These are phyloP conservation scores for Holcopasites calliopsidis DNA, from an alignment of 1,140 invertebrate species.

Conservation along the genomic window DNA sequence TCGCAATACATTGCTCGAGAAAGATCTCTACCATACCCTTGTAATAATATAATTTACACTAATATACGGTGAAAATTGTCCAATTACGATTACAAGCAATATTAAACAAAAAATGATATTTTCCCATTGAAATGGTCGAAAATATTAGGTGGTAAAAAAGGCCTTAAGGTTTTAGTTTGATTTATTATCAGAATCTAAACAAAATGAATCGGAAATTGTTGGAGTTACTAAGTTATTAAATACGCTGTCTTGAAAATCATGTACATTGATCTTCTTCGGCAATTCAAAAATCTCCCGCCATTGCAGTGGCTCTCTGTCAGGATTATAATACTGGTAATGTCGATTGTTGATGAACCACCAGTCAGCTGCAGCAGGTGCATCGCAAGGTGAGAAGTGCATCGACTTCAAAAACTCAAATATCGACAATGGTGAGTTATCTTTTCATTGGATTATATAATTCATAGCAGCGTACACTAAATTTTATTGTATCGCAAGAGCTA, in stretches of 20 bases:
- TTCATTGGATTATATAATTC: conserved; percentile 3
- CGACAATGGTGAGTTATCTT: conserved; percentile 40
- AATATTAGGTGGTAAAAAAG: too few species aligned
- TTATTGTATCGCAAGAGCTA: not conserved
- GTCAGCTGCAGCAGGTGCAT: conserved; percentile 58
- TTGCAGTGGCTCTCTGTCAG: conserved; percentile 32
- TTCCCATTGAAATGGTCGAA: not conserved
- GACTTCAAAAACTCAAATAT: conserved; percentile 48
- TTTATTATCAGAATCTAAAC: too few species aligned
- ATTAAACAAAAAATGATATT: not conserved
- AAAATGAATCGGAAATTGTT: too few species aligned
- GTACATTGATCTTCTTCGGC: not conserved
- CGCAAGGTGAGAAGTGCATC: conserved; percentile 42
- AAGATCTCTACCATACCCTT: not conserved
- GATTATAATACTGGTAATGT: conserved; percentile 46
- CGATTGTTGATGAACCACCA: conserved; percentile 57
- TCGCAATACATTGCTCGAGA: not conserved
- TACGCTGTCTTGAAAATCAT: not conserved
- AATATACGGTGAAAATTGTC: too few species aligned
- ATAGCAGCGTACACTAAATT: not conserved
- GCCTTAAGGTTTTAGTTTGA: too few species aligned
- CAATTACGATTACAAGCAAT: not conserved
- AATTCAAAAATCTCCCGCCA: conserved; percentile 51
- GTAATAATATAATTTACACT: not conserved
- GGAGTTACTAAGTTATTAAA: not conserved